These are phyloP conservation scores for Rutpela maculata DNA, from an alignment of 2,888 invertebrate species.

Conservation along the genomic window DNA sequence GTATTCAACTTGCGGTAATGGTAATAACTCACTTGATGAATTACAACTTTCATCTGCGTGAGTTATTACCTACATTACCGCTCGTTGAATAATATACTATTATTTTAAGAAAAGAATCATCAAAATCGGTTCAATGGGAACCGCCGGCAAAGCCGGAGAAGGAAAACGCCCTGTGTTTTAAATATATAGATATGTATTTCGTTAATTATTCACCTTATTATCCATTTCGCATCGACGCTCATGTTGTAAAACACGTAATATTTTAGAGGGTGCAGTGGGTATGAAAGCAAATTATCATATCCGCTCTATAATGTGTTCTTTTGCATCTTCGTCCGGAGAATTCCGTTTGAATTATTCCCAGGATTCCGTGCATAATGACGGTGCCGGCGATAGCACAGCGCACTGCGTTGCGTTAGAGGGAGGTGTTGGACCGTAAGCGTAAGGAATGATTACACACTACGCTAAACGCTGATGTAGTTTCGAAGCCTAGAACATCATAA, in stretches of 20 bases:
- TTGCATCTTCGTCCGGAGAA: slow-evolving; percentile 62
- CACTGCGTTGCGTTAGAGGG: slow-evolving; percentile 27
- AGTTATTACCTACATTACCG: too few relatives aligned
- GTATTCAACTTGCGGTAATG: too few relatives aligned
- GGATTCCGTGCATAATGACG: slow-evolving; percentile 62
- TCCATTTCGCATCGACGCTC: slow-evolving; percentile 9
- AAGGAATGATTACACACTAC: slow-evolving; percentile 57
- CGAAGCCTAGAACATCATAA: slow-evolving; percentile 4
- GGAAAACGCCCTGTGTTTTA: too few relatives aligned
- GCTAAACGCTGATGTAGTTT: slow-evolving; percentile 24
- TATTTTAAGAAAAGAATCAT: too few relatives aligned
- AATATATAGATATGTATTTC: too few relatives aligned
- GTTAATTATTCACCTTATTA: neutral
- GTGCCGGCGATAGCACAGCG: slow-evolving; percentile 15
- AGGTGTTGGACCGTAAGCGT: slow-evolving; percentile 59
- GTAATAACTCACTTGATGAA: too few relatives aligned
- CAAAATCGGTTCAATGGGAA: too few relatives aligned
- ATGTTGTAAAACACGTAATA: slow-evolving; percentile 44
- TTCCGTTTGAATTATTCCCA: slow-evolving; percentile 64
- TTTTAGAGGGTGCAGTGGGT: slow-evolving; percentile 44
- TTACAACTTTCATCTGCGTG: too few relatives aligned
- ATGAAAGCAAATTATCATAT: slow-evolving; percentile 66
- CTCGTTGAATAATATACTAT: too few relatives aligned
- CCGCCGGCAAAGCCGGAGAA: too few relatives aligned
- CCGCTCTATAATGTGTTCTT: slow-evolving; percentile 66